Evolutionary conservation across 2,888 invertebrate species (phyloP).

Genomic region (Ceramica pisi): DNA sequence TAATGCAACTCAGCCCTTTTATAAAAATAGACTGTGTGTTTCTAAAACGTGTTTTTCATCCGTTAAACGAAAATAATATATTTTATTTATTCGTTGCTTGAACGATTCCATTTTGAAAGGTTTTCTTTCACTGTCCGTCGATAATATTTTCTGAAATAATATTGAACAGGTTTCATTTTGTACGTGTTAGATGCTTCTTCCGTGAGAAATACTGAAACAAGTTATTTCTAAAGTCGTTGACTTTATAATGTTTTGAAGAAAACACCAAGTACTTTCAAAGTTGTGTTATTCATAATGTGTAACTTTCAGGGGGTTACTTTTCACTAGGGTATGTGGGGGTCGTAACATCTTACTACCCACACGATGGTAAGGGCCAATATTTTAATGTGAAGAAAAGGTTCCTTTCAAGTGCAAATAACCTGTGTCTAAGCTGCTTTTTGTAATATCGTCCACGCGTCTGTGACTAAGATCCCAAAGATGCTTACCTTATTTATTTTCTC

Average conservation of each 20-base stretch:
- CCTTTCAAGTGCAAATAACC: background rate
- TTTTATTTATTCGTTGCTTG: conserved; percentile 65
- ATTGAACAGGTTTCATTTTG: conserved; percentile 28
- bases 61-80: conserved; percentile 68
- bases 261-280: background rate
- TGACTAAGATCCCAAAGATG: no score
- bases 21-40: no score
- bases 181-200: conserved; percentile 1
- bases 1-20: conserved; percentile 33
- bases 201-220: background rate
- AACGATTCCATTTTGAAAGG: conserved; percentile 60
- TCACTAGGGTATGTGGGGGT: no score
- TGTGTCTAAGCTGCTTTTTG: background rate
- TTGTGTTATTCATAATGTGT: background rate
- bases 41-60: conserved; percentile 72
- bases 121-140: conserved; percentile 37
- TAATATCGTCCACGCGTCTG: no score
- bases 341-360: no score
- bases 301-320: no score
- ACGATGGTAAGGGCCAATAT: no score
- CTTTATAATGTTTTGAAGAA: background rate
- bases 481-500: no score
- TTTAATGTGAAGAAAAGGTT: no score
- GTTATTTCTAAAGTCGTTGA: background rate
- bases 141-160: conserved; percentile 38